Evolutionary conservation across 2,113 vertebrate species (phyloP).

Genomic region (Rhynchomys soricoides): DNA sequence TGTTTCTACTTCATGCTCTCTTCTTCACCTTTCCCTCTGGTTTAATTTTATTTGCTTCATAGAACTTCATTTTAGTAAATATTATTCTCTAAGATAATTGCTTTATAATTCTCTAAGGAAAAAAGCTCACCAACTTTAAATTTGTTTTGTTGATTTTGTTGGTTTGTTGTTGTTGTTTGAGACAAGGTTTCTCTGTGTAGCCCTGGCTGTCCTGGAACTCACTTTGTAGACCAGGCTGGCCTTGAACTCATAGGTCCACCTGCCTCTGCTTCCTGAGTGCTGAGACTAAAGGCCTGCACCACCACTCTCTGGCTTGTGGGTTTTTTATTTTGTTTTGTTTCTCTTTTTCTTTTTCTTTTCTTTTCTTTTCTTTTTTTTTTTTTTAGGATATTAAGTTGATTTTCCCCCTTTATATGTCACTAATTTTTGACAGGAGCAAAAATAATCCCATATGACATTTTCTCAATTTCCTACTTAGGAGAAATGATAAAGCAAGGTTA

Average conservation of each 20-base stretch:
- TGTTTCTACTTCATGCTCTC: background rate
- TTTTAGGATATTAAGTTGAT: conserved; percentile 7
- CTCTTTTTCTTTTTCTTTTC: background rate
- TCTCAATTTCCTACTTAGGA: background rate
- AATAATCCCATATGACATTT: background rate
- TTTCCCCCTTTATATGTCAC: background rate
- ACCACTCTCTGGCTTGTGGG: too few relatives aligned
- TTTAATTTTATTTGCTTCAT: background rate
- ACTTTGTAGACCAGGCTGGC: too few relatives aligned
- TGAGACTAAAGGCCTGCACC: too few relatives aligned
- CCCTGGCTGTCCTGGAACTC: too few relatives aligned
- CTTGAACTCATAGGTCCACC: too few relatives aligned
- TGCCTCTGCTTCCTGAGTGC: too few relatives aligned
- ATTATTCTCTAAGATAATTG: conserved; percentile 28
- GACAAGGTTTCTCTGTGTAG: too few relatives aligned
- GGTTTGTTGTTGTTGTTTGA: too few relatives aligned
- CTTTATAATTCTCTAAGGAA: conserved; percentile 42
- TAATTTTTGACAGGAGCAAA: conserved; percentile 17
- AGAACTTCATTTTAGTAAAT: conserved; percentile 9
- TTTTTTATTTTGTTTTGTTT: background rate
- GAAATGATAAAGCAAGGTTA: conserved; percentile 19
- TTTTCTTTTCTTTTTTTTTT: conserved; percentile 7
- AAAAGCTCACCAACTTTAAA: background rate
- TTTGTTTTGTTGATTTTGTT: background rate
- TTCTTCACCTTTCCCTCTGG: background rate